Evolutionary conservation across 2,113 vertebrate genomes (phyloP), one percentile per base, ranked within the genome.

Genomic region (Phaethornis superciliosus): DNA sequence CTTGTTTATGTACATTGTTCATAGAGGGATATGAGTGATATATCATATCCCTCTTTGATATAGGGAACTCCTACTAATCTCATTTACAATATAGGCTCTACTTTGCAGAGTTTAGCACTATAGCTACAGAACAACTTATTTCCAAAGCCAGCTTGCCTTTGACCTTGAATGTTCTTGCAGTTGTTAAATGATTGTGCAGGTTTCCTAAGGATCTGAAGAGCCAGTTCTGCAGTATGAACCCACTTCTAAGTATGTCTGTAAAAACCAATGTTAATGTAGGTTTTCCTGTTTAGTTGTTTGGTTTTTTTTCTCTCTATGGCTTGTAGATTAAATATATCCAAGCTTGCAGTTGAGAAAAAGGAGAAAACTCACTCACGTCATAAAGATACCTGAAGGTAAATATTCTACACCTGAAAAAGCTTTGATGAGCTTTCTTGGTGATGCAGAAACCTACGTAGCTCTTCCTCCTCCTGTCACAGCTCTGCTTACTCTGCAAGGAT

Each of bases 101-200:
- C 72, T 81, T 60, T 81, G 55, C 60, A 55, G 67, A 63, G 23
- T 88, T 90, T 67, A 88, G 76, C 69, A 19, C 56, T 70, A 6
- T 12, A 86, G 80, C 89, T 58, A 47, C 71, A 83, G 81, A 71
- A 76, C 68, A 63, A n/a, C 76, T 90, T 65, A 51, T 35, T 26
- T 85, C 55, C 60, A 63, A 8, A 88, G 78, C 59, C 32, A 93
- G 32, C 33, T 80, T 90, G 62, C 21, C 23, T 91, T n/a, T 95
- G 92, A 92, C 92, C 91, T 96, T 95, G 90, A 78, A 44, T 64
- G 72, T 84, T 95, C 72, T 78, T 91, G 90, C 2, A 3, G 64
- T 92, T 74, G 24, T 90, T 95, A 70, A 68, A 55, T 78, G 72
- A 69, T 91, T 40, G 18, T 88, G 68, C 33, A 70, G 56, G 76